phyloP scores from a whole-genome alignment of 1,140 invertebrate species.

The Drosophila eugracilis region DNA sequence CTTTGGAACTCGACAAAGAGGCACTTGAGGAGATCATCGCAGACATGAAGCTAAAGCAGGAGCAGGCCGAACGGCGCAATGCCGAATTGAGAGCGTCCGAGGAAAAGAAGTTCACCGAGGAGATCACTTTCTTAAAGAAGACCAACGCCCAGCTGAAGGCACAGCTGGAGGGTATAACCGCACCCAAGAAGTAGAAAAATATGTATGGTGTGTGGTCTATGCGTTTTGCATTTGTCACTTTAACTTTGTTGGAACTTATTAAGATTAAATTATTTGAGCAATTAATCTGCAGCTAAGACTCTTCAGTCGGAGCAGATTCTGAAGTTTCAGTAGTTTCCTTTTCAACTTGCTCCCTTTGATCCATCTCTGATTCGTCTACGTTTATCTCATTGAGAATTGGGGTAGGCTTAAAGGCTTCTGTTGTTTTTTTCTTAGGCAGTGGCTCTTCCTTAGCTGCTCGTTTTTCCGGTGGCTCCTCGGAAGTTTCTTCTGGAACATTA shows the following conservation, averaged over 20 bases:
- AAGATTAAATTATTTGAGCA: constrained; percentile 54
- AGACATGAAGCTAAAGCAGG: constrained; percentile 93
- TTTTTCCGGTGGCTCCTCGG: constrained; percentile 67
- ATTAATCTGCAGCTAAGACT: constrained; percentile 30
- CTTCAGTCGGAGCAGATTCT: background rate
- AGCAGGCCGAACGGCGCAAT: constrained; percentile 93
- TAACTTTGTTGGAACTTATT: constrained; percentile 56
- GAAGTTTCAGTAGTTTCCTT: constrained; percentile 6
- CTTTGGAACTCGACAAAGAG: constrained; percentile 89
- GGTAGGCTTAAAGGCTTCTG: constrained; percentile 85
- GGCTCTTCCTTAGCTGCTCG: constrained; percentile 39
- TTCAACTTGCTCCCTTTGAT: constrained; percentile 10
- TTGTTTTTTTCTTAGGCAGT: constrained; percentile 48
- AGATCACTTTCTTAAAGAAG: constrained; percentile 95
- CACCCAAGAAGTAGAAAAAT: constrained; percentile 92
- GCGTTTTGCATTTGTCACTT: constrained; percentile 47
- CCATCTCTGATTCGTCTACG: constrained; percentile 56
- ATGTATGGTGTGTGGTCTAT: constrained; percentile 27
- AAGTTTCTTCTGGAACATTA: background rate
- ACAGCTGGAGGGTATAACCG: constrained; percentile 96
- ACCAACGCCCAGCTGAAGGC: constrained; percentile 97
- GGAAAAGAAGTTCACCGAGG: constrained; percentile 96
- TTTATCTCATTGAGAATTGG: constrained; percentile 85
- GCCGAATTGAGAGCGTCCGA: constrained; percentile 93
- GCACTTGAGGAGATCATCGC: constrained; percentile 91